A percentile compares a stretch with the other conserved stretches of the same genome.
These are phyloP conservation scores for Nemapogon koenigi DNA, from an alignment of 2,888 invertebrate genomes.

Conservation along the genomic window DNA sequence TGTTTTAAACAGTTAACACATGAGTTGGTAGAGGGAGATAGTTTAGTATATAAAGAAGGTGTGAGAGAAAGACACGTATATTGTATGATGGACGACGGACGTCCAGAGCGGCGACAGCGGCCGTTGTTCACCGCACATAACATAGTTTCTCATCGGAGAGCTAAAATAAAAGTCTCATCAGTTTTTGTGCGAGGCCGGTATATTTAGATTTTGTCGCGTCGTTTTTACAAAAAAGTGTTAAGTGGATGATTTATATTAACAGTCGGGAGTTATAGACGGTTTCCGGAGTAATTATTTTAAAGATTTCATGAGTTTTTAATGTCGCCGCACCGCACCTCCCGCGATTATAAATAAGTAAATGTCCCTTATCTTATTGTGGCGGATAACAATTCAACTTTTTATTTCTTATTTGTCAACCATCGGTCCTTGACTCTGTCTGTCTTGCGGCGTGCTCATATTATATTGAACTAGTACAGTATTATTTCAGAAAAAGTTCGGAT, in stretches of 20 bases:
- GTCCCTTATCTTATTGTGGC: too few relatives aligned
- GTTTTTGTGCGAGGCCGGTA: conserved; percentile 37
- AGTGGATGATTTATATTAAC: conserved; percentile 63
- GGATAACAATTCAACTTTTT: too few relatives aligned
- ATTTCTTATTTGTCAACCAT: too few relatives aligned
- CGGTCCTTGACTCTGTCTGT: too few relatives aligned
- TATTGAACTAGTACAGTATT: too few relatives aligned
- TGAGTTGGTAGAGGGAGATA: conserved; percentile 22
- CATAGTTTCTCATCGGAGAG: conserved; percentile 55
- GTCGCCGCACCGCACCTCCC: too few relatives aligned
- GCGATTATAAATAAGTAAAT: too few relatives aligned
- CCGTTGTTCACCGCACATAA: conserved; percentile 49
- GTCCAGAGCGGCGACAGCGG: conserved; percentile 42
- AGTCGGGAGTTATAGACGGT: conserved; percentile 43
- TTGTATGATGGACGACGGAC: conserved; percentile 48
- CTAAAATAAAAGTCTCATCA: conserved; percentile 51
- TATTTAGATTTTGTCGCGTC: conserved; percentile 41
- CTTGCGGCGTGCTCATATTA: too few relatives aligned
- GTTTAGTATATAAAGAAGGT: neutral
- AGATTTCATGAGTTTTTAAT: conserved; percentile 7
- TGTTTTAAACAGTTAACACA: conserved; percentile 49
- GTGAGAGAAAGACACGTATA: conserved; percentile 30
- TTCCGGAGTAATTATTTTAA: conserved; percentile 51
- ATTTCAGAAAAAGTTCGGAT: too few relatives aligned
- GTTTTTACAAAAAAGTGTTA: conserved; percentile 53